Percentiles rank a stretch among this genome's conserved stretches.
phyloP scores from a whole-genome alignment of 2,797 vertebrate species.

The Periophthalmus magnuspinnatus region DNA sequence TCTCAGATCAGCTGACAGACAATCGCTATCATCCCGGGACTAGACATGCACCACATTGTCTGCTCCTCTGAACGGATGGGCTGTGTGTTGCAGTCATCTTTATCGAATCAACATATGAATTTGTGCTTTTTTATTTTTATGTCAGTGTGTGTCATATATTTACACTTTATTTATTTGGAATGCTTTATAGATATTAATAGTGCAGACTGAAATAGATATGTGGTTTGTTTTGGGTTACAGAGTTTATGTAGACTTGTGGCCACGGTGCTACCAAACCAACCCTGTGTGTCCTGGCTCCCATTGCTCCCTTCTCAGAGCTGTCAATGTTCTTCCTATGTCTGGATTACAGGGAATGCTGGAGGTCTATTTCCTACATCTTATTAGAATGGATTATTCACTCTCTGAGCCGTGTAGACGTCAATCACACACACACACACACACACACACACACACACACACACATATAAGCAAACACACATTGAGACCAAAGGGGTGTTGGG shows the following conservation, averaged over 20 bases:
- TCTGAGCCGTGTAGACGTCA: slow-evolving; percentile 75
- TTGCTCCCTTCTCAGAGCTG: slow-evolving; percentile 52
- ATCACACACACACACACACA: slow-evolving; percentile 56
- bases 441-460: slow-evolving; percentile 23
- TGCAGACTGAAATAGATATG: neutral
- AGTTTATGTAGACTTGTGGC: neutral
- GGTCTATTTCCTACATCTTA: slow-evolving; percentile 77
- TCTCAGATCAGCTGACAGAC: no score
- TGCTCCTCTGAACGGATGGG: slow-evolving; percentile 5
- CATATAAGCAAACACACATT: slow-evolving; percentile 6
- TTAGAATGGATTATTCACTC: slow-evolving; percentile 78
- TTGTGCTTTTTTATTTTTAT: no score
- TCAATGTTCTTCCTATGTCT: slow-evolving; percentile 60
- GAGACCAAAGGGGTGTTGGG: slow-evolving; percentile 53
- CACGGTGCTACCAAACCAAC: slow-evolving; percentile 48
- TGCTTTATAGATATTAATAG: neutral
- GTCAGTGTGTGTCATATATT: neutral
- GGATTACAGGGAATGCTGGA: slow-evolving; percentile 67
- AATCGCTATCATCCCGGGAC: slow-evolving; percentile 25
- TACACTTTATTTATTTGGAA: neutral
- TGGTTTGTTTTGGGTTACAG: neutral
- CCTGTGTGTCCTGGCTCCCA: slow-evolving; percentile 52
- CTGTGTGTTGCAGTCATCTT: neutral
- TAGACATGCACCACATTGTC: slow-evolving; percentile 4
- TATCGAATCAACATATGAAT: neutral